Evolutionary conservation across 2,888 invertebrate species (phyloP).

Genomic region (Agrochola lota): DNA sequence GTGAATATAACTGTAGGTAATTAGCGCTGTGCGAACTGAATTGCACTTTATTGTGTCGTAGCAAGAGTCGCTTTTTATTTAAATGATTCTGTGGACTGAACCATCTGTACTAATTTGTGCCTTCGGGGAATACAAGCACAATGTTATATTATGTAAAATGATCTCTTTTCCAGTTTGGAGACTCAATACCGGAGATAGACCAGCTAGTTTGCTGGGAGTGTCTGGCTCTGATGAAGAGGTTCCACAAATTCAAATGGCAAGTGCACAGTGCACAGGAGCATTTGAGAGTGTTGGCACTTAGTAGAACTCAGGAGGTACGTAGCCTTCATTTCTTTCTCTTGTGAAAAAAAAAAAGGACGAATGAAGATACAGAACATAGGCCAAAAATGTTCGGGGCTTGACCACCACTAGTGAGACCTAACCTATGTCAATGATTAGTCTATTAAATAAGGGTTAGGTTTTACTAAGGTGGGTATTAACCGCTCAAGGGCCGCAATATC

Average conservation of each 20-base stretch:
- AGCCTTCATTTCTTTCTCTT: not conserved
- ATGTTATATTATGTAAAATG: not conserved
- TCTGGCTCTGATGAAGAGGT: constrained; percentile 79
- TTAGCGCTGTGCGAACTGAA: no score
- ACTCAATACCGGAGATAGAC: constrained; percentile 57
- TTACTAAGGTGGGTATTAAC: no score
- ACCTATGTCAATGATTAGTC: not conserved
- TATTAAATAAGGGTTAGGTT: not conserved
- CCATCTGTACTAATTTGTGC: no score
- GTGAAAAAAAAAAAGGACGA: not conserved
- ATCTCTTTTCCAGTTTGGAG: constrained; percentile 65
- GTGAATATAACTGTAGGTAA: no score
- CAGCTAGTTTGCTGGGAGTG: constrained; percentile 86
- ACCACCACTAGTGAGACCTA: not conserved
- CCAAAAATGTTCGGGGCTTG: no score
- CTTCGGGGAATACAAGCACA: no score
- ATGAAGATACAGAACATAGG: not conserved
- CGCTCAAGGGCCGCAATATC: no score
- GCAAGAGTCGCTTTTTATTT: no score
- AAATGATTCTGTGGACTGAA: no score
- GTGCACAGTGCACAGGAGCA: constrained; percentile 86
- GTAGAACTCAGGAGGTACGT: constrained; percentile 80
- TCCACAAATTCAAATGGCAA: constrained; percentile 82
- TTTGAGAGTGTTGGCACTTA: constrained; percentile 80
- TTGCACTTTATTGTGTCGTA: no score